Evolutionary conservation across 1,140 invertebrate genomes (phyloP), one percentile per base, ranked within the genome.

Genomic region (Melitaea cinxia): DNA sequence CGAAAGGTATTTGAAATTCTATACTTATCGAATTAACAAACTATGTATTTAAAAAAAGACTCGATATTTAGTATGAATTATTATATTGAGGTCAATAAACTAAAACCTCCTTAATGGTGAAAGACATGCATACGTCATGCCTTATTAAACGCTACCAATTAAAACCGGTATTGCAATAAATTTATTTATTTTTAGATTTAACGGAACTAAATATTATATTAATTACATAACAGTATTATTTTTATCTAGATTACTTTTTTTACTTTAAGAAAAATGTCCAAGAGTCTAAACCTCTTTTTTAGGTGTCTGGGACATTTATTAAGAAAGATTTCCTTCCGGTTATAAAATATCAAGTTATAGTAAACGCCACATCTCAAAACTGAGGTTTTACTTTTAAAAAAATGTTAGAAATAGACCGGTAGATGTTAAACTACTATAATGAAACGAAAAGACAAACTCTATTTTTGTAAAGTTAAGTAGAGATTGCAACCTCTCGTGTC

Each of bases 141-240:
- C 37, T 42, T 15, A 19, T 42, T 42, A 17, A 42, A 1, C 37
- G n/a, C n/a, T 37, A 42, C 15, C 6, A 17, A 17, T 7, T 17
- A 17, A 42, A 39, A 19, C 37, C 14, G 14, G 37, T 42, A 42
- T 4, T 17, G 15, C 15, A 19, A 15, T 15, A 9, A 19, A 15
- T 15, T 5, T 42, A 17, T 42, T 15, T 39, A 14, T 14, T 15
- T 35, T 26, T 23, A 19, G 42, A 57, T 64, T 56, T 30, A 37
- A 56, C 56, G 12, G 47, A 30, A 52, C 21, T n/a, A 49, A 49
- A 24, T 10, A 49, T 21, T 37, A 14, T 26, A 50, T 50, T 50
- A 50, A 24, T 50, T 24, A 4, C n/a, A 52, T 28, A 15, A 52
- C 7, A 30, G 4, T 28, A 52, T 52, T 52, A 17, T n/a, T 7